Base-by-base conservation (phyloP, 2,797 vertebrate genomes). In the Kryptopterus vitreolus region DNA sequence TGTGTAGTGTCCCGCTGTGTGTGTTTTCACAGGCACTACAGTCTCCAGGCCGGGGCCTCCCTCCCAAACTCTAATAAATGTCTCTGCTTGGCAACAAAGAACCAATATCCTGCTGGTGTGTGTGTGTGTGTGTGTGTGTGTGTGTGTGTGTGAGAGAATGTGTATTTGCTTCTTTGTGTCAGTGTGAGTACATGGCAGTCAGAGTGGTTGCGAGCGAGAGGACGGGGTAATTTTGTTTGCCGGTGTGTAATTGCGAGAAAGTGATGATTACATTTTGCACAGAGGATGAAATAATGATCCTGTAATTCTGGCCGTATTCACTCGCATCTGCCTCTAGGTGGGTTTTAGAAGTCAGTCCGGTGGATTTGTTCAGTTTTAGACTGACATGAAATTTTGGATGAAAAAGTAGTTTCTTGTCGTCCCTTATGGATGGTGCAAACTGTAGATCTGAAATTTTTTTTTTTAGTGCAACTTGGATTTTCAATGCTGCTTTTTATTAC, bases 11-110 rank as follows among this genome's bases (percentile, higher is more conserved):
- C 81, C 83, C 59, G 50, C 76, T 81, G 81, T 85, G 82, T 80
- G 80, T 85, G 77, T 83, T 86, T 79, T 86, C 81, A 85, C 80
- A 85, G 80, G 61, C 82, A 72, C 59, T 77, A 80, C 72, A 62
- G 70, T 70, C 80, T 83, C 59, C 29, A 50, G 76, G 75, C 72
- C n/a, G 69, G 50, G 76, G 59, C 68, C 57, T 84, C 76, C 72
- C 79, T 82, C 68, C 63, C 85, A 65, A 88, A 89, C 86, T 88
- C 88, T 89, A 87, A 87, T 86, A 77, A 87, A 90, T 72, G 82
- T 84, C 81, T 80, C 79, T 88, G 81, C 79, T 80, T 74, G n/a
- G 82, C 59, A 84, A 87, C 83, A 89, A 88, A 87, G 84, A 78
- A 82, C 82, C 82, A 85, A 85, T 86, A 87, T 88, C 87, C 87